These are phyloP conservation scores for Mus caroli DNA, from an alignment of 2,797 vertebrate species.

Conservation along the genomic window DNA sequence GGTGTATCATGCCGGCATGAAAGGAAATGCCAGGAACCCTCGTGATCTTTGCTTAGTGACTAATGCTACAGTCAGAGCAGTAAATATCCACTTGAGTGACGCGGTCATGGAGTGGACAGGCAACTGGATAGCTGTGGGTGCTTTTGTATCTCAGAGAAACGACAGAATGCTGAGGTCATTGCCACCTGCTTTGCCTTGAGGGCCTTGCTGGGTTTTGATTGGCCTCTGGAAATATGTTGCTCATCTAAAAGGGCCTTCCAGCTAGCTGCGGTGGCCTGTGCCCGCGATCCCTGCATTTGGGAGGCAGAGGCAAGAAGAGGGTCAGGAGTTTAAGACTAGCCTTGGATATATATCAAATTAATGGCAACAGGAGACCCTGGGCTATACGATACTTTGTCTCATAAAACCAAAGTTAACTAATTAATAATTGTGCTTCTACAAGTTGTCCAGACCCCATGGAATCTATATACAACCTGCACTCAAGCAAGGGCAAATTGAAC, in stretches of 20 bases:
- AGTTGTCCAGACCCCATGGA: background rate
- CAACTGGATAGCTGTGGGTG: background rate
- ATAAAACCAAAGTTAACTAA: background rate
- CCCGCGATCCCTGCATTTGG: background rate
- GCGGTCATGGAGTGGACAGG: background rate
- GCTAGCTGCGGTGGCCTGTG: background rate
- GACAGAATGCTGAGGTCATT: background rate
- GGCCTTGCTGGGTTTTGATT: background rate
- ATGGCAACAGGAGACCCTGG: background rate
- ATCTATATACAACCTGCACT: background rate
- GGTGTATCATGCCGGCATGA: background rate
- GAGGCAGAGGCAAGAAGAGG: background rate
- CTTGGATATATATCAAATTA: background rate
- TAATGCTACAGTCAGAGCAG: background rate
- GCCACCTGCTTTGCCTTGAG: background rate
- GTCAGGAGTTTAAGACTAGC: background rate
- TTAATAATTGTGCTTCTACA: background rate
- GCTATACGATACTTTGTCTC: background rate
- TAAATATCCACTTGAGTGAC: background rate
- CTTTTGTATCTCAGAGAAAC: background rate
- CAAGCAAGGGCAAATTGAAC: slow-evolving; percentile 32
- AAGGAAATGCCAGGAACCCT: slow-evolving; percentile 12
- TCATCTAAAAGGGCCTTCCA: background rate
- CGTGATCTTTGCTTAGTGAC: slow-evolving; percentile 44
- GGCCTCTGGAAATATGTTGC: slow-evolving; percentile 23